Percentiles rank a stretch among this genome's conserved stretches.
Evolutionary conservation across 2,888 invertebrate genomes (phyloP).

Genomic region (Metellina segmentata): DNA sequence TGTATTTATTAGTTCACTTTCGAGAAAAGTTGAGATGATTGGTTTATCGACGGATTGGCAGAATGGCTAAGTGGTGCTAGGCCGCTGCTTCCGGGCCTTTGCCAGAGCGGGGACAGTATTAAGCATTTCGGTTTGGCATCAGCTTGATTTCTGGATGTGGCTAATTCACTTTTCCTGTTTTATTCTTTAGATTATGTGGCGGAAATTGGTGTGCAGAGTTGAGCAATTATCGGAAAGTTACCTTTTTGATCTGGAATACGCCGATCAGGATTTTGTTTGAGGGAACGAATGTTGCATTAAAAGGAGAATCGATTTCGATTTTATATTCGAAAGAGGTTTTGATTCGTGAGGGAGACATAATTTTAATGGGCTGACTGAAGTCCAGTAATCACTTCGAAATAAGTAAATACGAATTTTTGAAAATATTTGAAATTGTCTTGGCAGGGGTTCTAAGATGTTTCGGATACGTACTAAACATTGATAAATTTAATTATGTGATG

Average conservation of each 20-base stretch:
- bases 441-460: no score
- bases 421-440: not conserved
- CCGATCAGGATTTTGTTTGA: not conserved
- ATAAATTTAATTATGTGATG: not conserved
- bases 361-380: no score
- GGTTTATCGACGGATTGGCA: conserved; percentile 43
- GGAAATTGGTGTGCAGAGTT: not conserved
- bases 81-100: conserved; percentile 4
- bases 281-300: not conserved
- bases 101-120: conserved; percentile 20
- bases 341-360: no score
- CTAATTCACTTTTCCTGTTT: conserved; percentile 13
- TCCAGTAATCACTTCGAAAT: no score
- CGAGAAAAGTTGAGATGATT: conserved; percentile 19
- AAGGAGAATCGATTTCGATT: not conserved
- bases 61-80: conserved; percentile 36
- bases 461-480: not conserved
- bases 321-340: no score
- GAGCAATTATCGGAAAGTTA: conserved; percentile 6
- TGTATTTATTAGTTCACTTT: conserved; percentile 42
- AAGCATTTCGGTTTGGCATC: conserved; percentile 24
- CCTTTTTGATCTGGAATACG: not conserved
- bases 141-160: not conserved
- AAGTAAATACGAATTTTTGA: no score
- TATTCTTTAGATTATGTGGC: not conserved